Base-by-base conservation (phyloP, 2,888 invertebrate genomes). In the Myopa tessellatipennis region DNA sequence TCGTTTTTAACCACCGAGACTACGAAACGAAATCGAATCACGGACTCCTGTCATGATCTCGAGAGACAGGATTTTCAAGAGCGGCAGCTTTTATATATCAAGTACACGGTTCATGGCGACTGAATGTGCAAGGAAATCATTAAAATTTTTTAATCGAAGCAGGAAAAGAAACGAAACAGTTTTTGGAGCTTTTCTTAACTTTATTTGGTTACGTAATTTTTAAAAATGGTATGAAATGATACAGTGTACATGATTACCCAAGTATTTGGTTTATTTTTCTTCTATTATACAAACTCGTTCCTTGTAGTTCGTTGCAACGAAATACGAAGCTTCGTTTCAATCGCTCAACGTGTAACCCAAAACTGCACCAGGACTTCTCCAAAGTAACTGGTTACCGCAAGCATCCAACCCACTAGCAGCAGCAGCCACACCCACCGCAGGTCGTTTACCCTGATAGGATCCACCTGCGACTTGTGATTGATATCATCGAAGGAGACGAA, bases 351-450 rank as follows among this genome's bases (percentile, higher is more conserved):
- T 26, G 65, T 26, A 7, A 63, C 1, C 10, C 26, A 6, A 26
- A 34, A 4, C 4, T 34, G 34, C 3, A 65, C 2, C 34, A 38
- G 10, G 1, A 38, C 34, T 65, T 65, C 65, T 1, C 6, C 38
- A 16, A 38, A n/a, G 68, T 77, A 78, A n/a, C 76, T 75, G 18
- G 72, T 8, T 6, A 36, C 18, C 5, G 58, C 58, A 8, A 75
- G 12, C 3, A 36, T 12, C 52, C 12, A 73, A 0, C 79, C 80
- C 2, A 72, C 38, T 0, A 26, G 36, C 40, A 79, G 71, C 40
- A 77, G 34, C 3, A 77, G 60, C 79, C 81, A 77, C 26, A 80
- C 73, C 72, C 77, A 55, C 45, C 71, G 40, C 26, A 81, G 72
- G 40, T 82, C 79, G 8, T 52, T 58, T 4, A 78, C 67, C 12